phyloP scores from a whole-genome alignment of 1,140 invertebrate genomes.

The Bradysia coprophila region DNA sequence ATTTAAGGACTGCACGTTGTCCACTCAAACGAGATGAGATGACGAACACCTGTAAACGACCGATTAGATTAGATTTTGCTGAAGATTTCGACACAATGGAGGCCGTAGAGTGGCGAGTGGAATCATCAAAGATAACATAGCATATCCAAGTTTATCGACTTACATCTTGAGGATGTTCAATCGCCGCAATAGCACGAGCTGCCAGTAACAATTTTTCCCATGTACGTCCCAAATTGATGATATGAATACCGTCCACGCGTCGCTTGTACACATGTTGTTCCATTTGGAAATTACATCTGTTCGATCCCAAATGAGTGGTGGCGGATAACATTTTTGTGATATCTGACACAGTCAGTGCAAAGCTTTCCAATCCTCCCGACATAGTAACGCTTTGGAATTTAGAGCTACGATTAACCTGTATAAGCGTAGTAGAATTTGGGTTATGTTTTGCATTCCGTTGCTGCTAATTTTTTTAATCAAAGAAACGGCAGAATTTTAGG shows the following conservation, averaged over 20 bases:
- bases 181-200: conserved; percentile 92
- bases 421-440: neutral
- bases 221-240: conserved; percentile 91
- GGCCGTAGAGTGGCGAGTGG: neutral
- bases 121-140: conserved; percentile 24
- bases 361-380: conserved; percentile 80
- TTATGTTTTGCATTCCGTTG: neutral
- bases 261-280: conserved; percentile 88
- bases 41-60: conserved; percentile 60
- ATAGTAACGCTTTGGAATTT: conserved; percentile 55
- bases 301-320: conserved; percentile 79
- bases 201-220: conserved; percentile 97
- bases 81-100: neutral
- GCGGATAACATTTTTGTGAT: conserved; percentile 96
- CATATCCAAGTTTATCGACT: conserved; percentile 16
- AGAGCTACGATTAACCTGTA: neutral
- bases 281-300: conserved; percentile 83
- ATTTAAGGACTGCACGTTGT: conserved; percentile 95
- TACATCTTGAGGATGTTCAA: conserved; percentile 89
- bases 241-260: conserved; percentile 80
- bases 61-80: neutral
- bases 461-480: neutral
- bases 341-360: conserved; percentile 85
- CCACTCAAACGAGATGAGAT: conserved; percentile 91
- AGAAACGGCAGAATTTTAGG: too few relatives aligned